These are phyloP conservation scores for Papilio dardanus DNA, from an alignment of 1,140 invertebrate species.

Conservation along the genomic window DNA sequence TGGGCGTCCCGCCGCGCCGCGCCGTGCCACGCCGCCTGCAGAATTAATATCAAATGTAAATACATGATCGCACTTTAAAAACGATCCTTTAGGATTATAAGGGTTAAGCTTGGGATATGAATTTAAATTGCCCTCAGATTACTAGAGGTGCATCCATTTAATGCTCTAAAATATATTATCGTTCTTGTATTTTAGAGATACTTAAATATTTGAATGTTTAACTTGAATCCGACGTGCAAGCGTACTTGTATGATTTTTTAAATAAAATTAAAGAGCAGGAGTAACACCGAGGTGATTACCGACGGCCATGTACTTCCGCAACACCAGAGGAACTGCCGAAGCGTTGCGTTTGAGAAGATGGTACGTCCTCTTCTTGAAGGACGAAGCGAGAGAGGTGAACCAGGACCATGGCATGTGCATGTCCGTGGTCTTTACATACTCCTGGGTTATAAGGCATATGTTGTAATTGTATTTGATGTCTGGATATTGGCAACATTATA, in stretches of 20 bases:
- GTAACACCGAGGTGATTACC: too few species aligned
- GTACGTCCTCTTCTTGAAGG: too few species aligned
- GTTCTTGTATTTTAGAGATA: not conserved
- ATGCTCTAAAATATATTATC: not conserved
- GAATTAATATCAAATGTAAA: constrained; percentile 10
- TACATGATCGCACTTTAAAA: constrained; percentile 24
- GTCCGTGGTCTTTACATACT: too few species aligned
- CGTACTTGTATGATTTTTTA: not conserved
- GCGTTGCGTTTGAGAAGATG: too few species aligned
- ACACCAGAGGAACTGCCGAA: too few species aligned
- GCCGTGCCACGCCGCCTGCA: not conserved
- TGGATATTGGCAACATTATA: too few species aligned
- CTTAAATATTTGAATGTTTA: not conserved
- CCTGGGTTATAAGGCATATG: too few species aligned
- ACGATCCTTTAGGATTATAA: constrained; percentile 31
- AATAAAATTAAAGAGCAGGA: too few species aligned
- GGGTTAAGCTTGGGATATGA: constrained; percentile 28
- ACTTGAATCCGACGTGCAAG: not conserved
- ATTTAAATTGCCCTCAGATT: constrained; percentile 16
- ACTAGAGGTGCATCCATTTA: constrained; percentile 23
- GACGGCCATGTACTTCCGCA: too few species aligned
- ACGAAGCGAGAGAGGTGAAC: too few species aligned
- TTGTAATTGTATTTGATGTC: too few species aligned
- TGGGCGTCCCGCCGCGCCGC: not conserved
- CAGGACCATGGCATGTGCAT: too few species aligned